Evolutionary conservation across 2,888 invertebrate genomes (phyloP), one percentile per base, ranked within the genome.

Genomic region (Watsonalla cultraria): DNA sequence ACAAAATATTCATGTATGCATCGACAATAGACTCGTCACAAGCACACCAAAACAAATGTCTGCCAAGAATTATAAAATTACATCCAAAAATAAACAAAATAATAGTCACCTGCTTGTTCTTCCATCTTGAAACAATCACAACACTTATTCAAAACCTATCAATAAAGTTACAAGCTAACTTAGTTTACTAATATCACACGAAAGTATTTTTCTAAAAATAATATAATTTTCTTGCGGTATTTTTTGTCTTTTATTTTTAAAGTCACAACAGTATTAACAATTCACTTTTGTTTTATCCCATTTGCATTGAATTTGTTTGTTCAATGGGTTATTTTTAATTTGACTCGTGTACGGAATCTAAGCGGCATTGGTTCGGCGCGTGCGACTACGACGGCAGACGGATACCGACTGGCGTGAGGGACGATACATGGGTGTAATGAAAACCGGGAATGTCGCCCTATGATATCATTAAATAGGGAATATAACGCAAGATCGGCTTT

Each of bases 111-210:
- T 81, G 76, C 84, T 65, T 86, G 80, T 61, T 88, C 89, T 62
- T 86, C 89, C 89, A 89, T 89, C 47, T 56, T 62, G 55, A 63
- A 24, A 24, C 24, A 63, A 51, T 58, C 15, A 46, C 56, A 58
- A 54, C 57, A 58, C 49, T 50, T 24, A 24, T 24, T 2, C 24
- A 24, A 24, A 63, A 61, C 65, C 70, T 60, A 67, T 64, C 68
- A 62, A 65, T 68, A 61, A 55, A 49, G 49, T 39, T 35, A 33
- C 8, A 61, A 69, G 60, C 65, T 71, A 78, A 80, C 83, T 80
- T 84, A 86, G 57, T 65, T 65, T 5, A 69, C 87, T 89, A 88
- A 75, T 88, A 89, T 89, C 89, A 89, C 89, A 86, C 86, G 59
- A 66, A 70, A 69, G 74, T 72, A 69, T 65, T 57, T 24, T 24